A percentile compares a stretch with the other conserved stretches of the same genome.
Conservation (phyloP, 2,888 invertebrate species). For the Lasioglossum leucozonium region DNA sequence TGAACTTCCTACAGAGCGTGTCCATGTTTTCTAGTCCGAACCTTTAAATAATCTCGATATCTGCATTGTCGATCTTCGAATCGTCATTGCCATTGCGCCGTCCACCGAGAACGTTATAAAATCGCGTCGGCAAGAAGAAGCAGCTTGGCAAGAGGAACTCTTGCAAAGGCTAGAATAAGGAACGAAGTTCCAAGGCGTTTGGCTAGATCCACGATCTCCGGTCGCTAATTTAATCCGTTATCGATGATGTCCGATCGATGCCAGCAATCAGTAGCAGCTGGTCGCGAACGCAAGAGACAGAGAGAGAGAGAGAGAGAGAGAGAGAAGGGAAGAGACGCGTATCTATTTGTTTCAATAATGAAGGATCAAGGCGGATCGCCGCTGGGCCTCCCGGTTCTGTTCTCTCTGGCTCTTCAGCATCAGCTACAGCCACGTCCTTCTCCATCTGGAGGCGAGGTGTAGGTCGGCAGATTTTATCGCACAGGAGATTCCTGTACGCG, state of each 20-base stretch:
- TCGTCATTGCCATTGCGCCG: neutral
- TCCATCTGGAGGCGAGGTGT: constrained; percentile 73
- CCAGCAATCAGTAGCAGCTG: constrained; percentile 19
- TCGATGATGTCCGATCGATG: constrained; percentile 39
- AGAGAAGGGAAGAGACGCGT: neutral
- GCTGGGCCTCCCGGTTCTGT: neutral
- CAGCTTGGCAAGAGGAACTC: neutral
- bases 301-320: neutral
- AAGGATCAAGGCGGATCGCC: constrained; percentile 36
- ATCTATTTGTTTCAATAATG: constrained; percentile 59
- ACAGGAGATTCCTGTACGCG: constrained; percentile 79
- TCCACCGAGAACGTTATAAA: neutral
- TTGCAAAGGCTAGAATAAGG: no score
- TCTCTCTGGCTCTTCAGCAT: neutral
- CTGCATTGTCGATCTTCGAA: neutral
- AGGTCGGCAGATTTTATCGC: constrained; percentile 81
- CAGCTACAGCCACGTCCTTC: constrained; percentile 27
- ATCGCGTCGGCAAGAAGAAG: neutral
- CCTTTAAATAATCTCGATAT: no score
- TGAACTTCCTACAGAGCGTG: no score
- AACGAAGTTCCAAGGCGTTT: neutral
- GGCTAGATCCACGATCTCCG: neutral
- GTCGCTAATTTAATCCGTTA: constrained; percentile 28
- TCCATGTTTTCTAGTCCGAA: no score
- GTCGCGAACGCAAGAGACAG: neutral